These are phyloP conservation scores for Bombus affinis DNA, from an alignment of 1,140 invertebrate genomes.

Conservation along the genomic window DNA sequence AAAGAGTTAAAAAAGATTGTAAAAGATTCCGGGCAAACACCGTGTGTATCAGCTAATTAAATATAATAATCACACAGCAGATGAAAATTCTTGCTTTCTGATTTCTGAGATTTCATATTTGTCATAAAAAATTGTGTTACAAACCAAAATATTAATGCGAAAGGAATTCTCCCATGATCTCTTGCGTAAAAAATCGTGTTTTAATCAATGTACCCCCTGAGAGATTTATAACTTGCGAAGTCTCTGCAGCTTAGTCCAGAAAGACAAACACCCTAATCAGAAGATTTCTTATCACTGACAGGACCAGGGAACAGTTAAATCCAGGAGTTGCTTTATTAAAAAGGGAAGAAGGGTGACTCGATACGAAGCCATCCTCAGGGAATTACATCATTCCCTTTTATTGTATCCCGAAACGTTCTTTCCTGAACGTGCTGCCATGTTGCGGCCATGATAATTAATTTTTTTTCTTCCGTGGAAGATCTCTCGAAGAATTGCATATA, in stretches of 20 bases:
- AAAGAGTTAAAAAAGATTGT: no score
- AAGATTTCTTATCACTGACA: conserved; percentile 30
- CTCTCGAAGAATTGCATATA: conserved; percentile 13
- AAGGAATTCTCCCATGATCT: background rate
- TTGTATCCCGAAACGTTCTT: conserved; percentile 23
- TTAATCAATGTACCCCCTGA: background rate
- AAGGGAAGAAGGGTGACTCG: background rate
- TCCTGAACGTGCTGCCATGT: conserved; percentile 50
- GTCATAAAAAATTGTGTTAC: no score
- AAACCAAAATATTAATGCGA: no score
- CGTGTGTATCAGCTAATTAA: no score
- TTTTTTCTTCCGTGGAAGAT: conserved; percentile 53
- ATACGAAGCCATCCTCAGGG: background rate
- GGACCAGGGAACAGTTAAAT: conserved; percentile 6
- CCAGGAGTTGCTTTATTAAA: conserved; percentile 27
- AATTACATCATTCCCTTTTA: conserved; percentile 18
- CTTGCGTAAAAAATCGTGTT: background rate
- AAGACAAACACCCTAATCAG: background rate
- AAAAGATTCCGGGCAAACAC: no score
- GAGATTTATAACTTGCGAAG: background rate
- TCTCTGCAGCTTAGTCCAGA: background rate
- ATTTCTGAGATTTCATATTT: no score
- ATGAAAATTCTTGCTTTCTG: no score
- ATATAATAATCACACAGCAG: no score
- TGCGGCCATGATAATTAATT: conserved; percentile 75